Evolutionary conservation across 2,888 invertebrate species (phyloP), one percentile per base, ranked within the genome.

Genomic region (Philaethria dido): DNA sequence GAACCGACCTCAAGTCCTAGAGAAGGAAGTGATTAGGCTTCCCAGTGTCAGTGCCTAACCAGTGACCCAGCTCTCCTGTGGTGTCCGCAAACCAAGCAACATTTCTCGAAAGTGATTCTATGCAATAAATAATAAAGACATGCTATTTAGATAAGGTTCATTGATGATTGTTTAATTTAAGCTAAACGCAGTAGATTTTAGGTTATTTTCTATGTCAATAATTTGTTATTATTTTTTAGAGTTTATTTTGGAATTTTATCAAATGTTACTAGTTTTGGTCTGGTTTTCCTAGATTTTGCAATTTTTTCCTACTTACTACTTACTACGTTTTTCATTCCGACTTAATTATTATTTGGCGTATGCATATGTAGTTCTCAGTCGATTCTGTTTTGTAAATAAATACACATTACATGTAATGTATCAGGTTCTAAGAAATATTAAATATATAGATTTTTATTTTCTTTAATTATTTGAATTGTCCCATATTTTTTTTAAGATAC

Each of bases 1-100:
- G 95, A 82, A 84, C 78, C 76, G 90, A 91, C 81, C 83, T 89
- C 69, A 87, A 85, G 72, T 82, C 83, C 77, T 89, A 88, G 78
- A 48, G 22, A 45, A 44, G 64, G 62, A 44, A 62, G 65, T 65
- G 62, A 64, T 54, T 42, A 64, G 54, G 54, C 47, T 47, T 39
- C 62, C 64, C 57, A 64, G 65, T 69, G 59, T 47, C 68, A 66
- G 69, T 62, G 64, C 62, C 61, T 11, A 60, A 47, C 14, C 36
- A 29, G 39, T 39, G 59, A 14, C 47, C 5, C 39, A 57, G 50
- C 48, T 33, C 59, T 64, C 29, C 39, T 36, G 45, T 57, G 57
- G 16, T 57, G 64, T 39, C 44, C 45, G 47, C 47, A 67, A 42
- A 57, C 33, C 47, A 39, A 36, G 47, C 39, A 63, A 63, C 16